A percentile compares a stretch with the other conserved stretches of the same genome.
phyloP scores from a whole-genome alignment of 2,113 vertebrate species.

The Tragelaphus imberbis region DNA sequence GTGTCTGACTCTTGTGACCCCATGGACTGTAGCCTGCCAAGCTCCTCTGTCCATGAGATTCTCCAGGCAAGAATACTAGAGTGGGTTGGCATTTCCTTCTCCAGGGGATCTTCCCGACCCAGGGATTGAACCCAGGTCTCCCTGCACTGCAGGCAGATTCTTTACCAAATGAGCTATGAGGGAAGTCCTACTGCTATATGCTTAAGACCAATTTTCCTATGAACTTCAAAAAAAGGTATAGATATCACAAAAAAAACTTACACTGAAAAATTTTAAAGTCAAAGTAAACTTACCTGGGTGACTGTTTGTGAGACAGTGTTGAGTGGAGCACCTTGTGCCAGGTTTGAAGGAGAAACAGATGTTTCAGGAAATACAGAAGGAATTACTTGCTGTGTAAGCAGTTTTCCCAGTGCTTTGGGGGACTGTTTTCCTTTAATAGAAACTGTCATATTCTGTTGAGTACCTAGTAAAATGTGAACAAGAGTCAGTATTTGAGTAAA shows the following conservation, averaged over 20 bases:
- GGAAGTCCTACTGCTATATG: neutral
- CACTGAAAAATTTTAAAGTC: neutral
- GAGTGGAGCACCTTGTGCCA: conserved; percentile 54
- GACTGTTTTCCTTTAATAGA: conserved; percentile 68
- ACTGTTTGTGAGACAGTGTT: conserved; percentile 70
- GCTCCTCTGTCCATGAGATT: neutral
- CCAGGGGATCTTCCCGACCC: neutral
- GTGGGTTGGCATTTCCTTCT: neutral
- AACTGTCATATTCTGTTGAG: conserved; percentile 46
- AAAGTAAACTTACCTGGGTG: conserved; percentile 78
- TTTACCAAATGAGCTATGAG: neutral
- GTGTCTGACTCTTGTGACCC: neutral
- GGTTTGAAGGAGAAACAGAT: conserved; percentile 53
- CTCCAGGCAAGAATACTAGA: neutral
- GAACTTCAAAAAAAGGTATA: neutral
- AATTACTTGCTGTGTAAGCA: conserved; percentile 78
- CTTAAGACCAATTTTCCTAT: neutral
- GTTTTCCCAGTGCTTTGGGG: conserved; percentile 75
- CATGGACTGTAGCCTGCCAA: neutral
- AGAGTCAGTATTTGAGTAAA: conserved; percentile 15
- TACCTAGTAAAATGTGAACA: conserved; percentile 53
- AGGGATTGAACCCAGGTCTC: neutral
- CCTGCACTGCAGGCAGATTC: neutral
- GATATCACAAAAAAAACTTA: neutral
- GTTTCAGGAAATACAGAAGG: conserved; percentile 69